Evolutionary conservation across 2,113 vertebrate genomes (phyloP), one percentile per base, ranked within the genome.

Genomic region (Anhinga rufa): DNA sequence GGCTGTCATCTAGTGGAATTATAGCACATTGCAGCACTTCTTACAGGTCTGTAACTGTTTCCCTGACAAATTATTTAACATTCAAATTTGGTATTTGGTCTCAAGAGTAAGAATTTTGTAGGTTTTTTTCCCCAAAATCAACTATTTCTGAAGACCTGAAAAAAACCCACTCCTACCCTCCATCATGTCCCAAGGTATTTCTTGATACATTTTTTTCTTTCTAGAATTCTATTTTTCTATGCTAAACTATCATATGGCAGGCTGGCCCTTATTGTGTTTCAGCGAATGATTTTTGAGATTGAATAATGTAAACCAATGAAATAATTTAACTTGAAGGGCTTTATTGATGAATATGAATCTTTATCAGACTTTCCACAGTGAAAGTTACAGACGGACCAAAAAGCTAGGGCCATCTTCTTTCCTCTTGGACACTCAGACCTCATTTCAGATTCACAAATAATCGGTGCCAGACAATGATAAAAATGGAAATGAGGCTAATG

Each of bases 1-100:
- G 90, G 55, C 71, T 93, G 94, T 8, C 96, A 94, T n/a, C 95
- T 95, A 88, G 95, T 3, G 95, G 92, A 90, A 62, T 22, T 38
- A 38, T 0, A 40, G 79, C 64, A 54, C 68, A 83, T 54, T 90
- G 86, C 95, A 95, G 20, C 75, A 7, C 9, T 66, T 9, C 24
- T 62, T 9, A 46, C 10, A 34, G 60, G 51, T 19, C 42, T 31
- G 13, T 2, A 29, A 55, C 32, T 6, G 17, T 20, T 40, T 19
- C 46, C 54, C 17, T 28, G 44, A 13, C 52, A 68, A 81, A 51
- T 44, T 11, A 29, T 8, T 10, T 28, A n/a, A 55, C 38, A 17
- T 26, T n/a, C 34, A 55, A 5, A 57, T 70, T 29, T 21, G 12
- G 14, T 28, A 48, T 52, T 74, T 54, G 16, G 14, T 62, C 49